Conservation (phyloP, 2,113 vertebrate species). For the Podilymbus podiceps region DNA sequence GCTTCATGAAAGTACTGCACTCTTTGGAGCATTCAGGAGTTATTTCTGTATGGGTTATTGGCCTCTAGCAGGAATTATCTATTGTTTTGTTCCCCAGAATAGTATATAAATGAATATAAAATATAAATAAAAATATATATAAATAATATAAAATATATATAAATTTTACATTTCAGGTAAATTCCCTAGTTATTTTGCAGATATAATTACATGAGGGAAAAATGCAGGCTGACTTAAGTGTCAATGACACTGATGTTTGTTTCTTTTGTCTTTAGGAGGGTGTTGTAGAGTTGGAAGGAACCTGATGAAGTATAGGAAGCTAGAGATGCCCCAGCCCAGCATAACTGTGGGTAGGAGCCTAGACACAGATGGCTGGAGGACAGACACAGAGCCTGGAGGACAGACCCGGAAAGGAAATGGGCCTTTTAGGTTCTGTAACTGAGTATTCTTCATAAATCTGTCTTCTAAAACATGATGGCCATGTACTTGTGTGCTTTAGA, state of each 20-base stretch:
- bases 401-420: background rate
- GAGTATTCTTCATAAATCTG: background rate
- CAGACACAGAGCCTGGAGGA: background rate
- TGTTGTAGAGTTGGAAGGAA: background rate
- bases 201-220: background rate
- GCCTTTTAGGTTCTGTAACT: background rate
- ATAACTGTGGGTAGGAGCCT: background rate
- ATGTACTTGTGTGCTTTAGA: background rate
- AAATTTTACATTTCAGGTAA: background rate
- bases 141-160: no score
- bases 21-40: background rate
- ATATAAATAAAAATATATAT: no score
- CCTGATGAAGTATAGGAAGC: background rate
- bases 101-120: background rate
- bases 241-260: background rate
- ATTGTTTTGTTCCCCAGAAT: background rate
- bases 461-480: background rate
- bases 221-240: background rate
- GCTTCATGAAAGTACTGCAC: accelerated
- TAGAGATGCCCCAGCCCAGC: background rate
- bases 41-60: background rate
- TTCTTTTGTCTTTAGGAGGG: background rate
- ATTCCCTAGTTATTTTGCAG: background rate
- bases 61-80: background rate
- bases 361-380: background rate